Evolutionary conservation across 64 coral and sea anemone species (phyloP).

Genomic region (Pachyseris speciosa): DNA sequence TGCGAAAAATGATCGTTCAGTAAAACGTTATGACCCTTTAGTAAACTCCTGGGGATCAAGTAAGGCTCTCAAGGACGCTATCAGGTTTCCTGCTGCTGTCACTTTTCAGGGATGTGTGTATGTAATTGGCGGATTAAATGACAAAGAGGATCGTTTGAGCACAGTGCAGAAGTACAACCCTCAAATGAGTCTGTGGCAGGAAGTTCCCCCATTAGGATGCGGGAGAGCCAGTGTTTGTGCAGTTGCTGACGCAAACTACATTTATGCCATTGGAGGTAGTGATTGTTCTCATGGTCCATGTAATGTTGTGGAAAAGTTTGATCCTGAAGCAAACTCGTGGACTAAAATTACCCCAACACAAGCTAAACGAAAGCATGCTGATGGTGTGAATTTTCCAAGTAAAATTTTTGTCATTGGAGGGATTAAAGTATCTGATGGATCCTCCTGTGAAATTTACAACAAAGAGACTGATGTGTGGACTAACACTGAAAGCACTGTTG

Average conservation of each 20-base stretch:
- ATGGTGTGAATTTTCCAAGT: conserved; percentile 26
- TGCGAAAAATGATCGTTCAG: not conserved
- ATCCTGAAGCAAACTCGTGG: conserved; percentile 47
- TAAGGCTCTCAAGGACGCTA: not conserved
- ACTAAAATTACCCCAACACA: conserved; percentile 30
- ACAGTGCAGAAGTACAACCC: conserved; percentile 45
- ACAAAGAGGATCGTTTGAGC: not conserved
- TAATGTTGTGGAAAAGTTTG: too few relatives aligned
- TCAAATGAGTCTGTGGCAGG: too few relatives aligned
- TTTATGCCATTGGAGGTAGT: conserved; percentile 72
- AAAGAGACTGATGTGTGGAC: not conserved
- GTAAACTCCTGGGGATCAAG: conserved; percentile 15
- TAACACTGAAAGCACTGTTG: not conserved
- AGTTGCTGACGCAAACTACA: conserved; percentile 53
- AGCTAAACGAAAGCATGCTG: conserved; percentile 17
- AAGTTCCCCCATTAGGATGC: too few relatives aligned
- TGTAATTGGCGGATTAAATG: conserved; percentile 68
- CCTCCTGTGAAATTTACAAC: conserved; percentile 54
- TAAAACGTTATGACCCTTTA: not conserved
- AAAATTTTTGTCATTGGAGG: conserved; percentile 66
- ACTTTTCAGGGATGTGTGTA: conserved; percentile 20
- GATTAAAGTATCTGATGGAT: not conserved
- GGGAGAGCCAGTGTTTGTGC: conserved; percentile 60
- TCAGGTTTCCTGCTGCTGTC: conserved; percentile 23
- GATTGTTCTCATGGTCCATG: not conserved